Evolutionary conservation across 64 coral and sea anemone genomes (phyloP), one percentile per base, ranked within the genome.

Genomic region (Dendronephthya gigantea): DNA sequence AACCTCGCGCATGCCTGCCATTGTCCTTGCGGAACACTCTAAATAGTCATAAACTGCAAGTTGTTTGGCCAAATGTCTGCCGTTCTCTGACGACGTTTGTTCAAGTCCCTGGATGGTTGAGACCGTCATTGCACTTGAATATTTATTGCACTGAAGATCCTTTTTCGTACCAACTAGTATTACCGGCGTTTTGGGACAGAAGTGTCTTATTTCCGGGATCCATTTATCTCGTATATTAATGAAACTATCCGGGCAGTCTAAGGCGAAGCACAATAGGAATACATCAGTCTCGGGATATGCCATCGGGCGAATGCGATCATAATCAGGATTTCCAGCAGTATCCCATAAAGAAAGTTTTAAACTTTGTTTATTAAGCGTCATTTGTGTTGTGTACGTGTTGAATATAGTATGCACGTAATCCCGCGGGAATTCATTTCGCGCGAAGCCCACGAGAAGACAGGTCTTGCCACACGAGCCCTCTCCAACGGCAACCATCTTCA

Each of bases 391-490:
- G 36, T 79, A 79, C 37, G 31, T 79, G 13, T 29, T 19, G 30
- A 79, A 79, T 16, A 19, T 79, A 3, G 72, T 79, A 19, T 19
- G 72, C 72, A 79, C 72, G 36, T 79, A 62, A 39, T 79, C 72
- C 72, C 37, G 32, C 32, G 72, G 72, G 32, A 79, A 79, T 35
- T 79, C 32, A 19, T 79, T 33, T 10, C 37, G 31, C 15, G 72
- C 37, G 31, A 79, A 79, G 9, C 19, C 27, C 32, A 79, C 37
- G 31, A 79, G 72, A 33, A 79, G 72, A 33, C 72, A 79, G 30
- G 72, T 79, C 72, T 79, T 79, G 72, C 72, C 72, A 79, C 72
- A 79, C 72, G 72, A 15, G 36, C 31, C 72, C 14, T 79, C 72
- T 29, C 72, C 72, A 34, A 79, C 72, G 6, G 29, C 72, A 39